Evolutionary conservation across 37 sponge, comb jelly and placozoan genomes (phyloP).

Genomic region (Hormiphora californensis): DNA sequence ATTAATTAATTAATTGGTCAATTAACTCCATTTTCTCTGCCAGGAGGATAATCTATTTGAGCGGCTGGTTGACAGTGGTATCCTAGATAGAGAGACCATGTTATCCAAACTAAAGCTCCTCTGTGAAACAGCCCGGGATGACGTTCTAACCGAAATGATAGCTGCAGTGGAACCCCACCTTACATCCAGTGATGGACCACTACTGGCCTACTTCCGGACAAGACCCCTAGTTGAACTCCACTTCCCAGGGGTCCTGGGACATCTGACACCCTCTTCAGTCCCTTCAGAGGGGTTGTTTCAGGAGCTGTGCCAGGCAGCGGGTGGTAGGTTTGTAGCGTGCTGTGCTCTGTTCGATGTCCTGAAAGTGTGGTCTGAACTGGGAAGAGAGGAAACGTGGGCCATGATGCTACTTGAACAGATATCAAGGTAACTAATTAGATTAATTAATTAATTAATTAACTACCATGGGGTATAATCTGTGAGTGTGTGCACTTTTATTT

Average conservation of each 20-base stretch:
- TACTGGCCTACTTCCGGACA: slow-evolving; percentile 22
- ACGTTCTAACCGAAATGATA: too few relatives aligned
- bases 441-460: too few relatives aligned
- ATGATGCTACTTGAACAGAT: background rate
- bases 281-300: background rate
- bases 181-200: slow-evolving; percentile 10
- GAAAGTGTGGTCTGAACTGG: slow-evolving; percentile 36
- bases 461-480: too few relatives aligned
- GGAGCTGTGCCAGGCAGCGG: background rate
- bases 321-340: background rate
- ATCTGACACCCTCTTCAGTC: slow-evolving; percentile 1
- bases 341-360: background rate
- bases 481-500: too few relatives aligned
- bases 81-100: too few relatives aligned
- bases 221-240: background rate
- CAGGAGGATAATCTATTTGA: too few relatives aligned
- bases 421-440: background rate
- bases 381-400: background rate
- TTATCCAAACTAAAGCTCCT: too few relatives aligned
- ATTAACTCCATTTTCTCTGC: too few relatives aligned
- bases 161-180: too few relatives aligned
- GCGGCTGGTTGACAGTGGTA: too few relatives aligned
- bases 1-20: too few relatives aligned
- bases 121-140: too few relatives aligned
- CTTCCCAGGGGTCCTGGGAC: slow-evolving; percentile 4